Percentiles rank a stretch among this genome's conserved stretches.
These are phyloP conservation scores for Rhingia campestris DNA, from an alignment of 2,888 invertebrate genomes.

Conservation along the genomic window DNA sequence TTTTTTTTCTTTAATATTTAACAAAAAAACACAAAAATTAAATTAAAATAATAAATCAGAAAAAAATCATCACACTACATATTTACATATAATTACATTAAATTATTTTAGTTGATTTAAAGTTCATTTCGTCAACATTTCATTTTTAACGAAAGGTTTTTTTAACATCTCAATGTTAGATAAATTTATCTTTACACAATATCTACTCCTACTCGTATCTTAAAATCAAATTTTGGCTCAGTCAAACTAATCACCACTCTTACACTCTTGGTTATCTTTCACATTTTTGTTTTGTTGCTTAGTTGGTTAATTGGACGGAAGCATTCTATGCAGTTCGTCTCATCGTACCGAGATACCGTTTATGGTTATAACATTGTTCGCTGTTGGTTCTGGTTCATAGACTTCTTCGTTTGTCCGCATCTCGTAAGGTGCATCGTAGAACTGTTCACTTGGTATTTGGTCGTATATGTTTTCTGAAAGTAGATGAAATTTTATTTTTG, in stretches of 20 bases:
- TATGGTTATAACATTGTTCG: slow-evolving; percentile 88
- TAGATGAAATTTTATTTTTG: neutral
- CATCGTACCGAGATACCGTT: slow-evolving; percentile 94
- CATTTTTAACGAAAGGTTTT: neutral
- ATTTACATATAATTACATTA: slow-evolving; percentile 62
- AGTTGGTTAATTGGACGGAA: slow-evolving; percentile 25
- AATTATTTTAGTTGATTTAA: slow-evolving; percentile 29
- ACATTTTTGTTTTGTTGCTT: slow-evolving; percentile 34
- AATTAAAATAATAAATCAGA: slow-evolving; percentile 34
- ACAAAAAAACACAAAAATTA: slow-evolving; percentile 36
- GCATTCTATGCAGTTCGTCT: slow-evolving; percentile 38
- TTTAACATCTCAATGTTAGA: slow-evolving; percentile 13
- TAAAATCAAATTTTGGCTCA: slow-evolving; percentile 69
- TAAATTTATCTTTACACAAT: slow-evolving; percentile 47
- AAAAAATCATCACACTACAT: slow-evolving; percentile 65
- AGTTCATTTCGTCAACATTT: neutral
- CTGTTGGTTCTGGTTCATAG: slow-evolving; percentile 84
- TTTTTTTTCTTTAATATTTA: slow-evolving; percentile 27
- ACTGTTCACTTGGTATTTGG: slow-evolving; percentile 87
- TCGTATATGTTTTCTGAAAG: slow-evolving; percentile 84
- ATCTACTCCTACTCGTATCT: slow-evolving; percentile 20
- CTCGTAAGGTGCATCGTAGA: slow-evolving; percentile 90
- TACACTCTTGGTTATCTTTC: neutral
- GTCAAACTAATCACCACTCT: slow-evolving; percentile 64
- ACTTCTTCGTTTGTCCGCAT: slow-evolving; percentile 85